These are phyloP conservation scores for Hylaea fasciaria DNA, from an alignment of 2,888 invertebrate species.

Conservation along the genomic window DNA sequence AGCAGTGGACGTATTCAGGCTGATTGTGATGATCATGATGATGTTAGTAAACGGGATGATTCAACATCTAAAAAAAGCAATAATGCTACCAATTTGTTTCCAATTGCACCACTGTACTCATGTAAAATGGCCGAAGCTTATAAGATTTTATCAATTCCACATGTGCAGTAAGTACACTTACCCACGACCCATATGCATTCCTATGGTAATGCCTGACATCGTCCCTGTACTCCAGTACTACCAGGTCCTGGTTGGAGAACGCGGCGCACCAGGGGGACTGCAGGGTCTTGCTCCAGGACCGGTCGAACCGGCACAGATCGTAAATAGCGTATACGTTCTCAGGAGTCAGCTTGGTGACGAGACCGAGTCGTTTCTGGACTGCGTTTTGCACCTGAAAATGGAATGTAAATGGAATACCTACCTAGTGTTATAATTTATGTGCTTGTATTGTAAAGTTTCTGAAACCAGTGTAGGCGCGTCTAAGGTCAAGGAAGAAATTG, in stretches of 20 bases:
- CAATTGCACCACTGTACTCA: no score
- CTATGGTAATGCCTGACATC: slow-evolving; percentile 90
- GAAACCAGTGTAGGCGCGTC: no score
- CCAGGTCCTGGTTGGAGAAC: slow-evolving; percentile 88
- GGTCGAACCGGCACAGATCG: slow-evolving; percentile 91
- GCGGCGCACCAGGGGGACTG: slow-evolving; percentile 90
- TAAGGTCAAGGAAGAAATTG: neutral
- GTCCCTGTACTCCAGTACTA: slow-evolving; percentile 90
- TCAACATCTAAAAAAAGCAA: no score
- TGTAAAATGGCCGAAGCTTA: no score
- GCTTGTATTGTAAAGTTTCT: no score
- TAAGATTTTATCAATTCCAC: no score
- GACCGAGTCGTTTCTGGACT: slow-evolving; percentile 82
- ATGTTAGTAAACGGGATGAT: no score
- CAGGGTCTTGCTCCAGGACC: slow-evolving; percentile 81
- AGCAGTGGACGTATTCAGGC: no score
- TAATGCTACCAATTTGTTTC: no score
- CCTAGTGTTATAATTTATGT: no score
- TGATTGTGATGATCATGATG: no score
- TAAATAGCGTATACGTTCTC: slow-evolving; percentile 87
- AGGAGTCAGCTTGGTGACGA: slow-evolving; percentile 56
- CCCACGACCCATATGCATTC: slow-evolving; percentile 72
- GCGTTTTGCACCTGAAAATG: slow-evolving; percentile 70
- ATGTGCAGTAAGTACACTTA: slow-evolving; percentile 42
- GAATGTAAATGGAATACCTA: no score